phyloP scores from a whole-genome alignment of 2,797 vertebrate genomes.

The Micrastur ruficollis region DNA sequence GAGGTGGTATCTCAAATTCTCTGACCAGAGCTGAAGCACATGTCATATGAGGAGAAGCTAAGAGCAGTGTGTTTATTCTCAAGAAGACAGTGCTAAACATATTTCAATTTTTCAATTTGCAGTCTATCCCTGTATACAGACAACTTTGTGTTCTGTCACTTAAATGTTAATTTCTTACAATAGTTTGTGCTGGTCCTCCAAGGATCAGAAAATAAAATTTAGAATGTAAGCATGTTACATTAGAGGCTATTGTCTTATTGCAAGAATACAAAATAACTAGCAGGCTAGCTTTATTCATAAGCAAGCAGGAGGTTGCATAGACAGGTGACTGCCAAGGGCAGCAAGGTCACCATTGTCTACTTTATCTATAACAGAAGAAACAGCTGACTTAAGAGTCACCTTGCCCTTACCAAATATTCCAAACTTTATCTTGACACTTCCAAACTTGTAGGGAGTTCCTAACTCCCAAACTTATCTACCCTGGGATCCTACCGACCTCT shows the following conservation, averaged over 20 bases:
- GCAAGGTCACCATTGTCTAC: not conserved
- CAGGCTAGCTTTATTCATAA: not conserved
- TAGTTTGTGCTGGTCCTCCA: not conserved
- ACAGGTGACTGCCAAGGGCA: not conserved
- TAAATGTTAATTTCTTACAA: not conserved
- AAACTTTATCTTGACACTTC: not conserved
- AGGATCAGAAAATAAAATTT: not conserved
- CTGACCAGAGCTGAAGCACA: not conserved
- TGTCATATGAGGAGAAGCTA: not conserved
- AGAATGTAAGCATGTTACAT: rapidly evolving
- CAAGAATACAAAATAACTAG: not conserved
- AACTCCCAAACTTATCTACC: not conserved
- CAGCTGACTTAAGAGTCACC: not conserved
- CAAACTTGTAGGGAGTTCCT: not conserved
- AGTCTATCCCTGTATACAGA: not conserved
- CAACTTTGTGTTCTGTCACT: not conserved
- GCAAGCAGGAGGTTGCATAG: not conserved
- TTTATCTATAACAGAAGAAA: not conserved
- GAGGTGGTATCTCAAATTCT: not conserved
- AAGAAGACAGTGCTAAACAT: not conserved
- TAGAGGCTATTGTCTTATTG: not conserved
- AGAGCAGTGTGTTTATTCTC: not conserved
- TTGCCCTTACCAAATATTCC: not conserved
- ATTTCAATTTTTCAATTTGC: not conserved
- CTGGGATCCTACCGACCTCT: not conserved